Evolutionary conservation across 2,888 invertebrate genomes (phyloP).

Genomic region (Erebia epiphron): DNA sequence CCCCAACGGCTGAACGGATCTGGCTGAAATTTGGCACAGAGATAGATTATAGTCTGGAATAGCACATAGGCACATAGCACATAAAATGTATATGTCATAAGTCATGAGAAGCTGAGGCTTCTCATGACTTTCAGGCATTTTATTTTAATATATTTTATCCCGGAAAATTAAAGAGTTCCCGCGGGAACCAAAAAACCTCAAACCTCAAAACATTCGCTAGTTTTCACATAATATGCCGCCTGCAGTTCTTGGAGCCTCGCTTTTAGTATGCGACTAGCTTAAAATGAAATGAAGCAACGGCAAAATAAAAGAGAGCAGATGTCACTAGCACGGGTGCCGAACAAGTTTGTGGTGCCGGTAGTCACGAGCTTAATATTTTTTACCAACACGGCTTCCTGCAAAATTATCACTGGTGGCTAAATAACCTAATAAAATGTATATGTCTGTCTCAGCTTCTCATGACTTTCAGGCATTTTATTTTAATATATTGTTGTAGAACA

Average conservation of each 20-base stretch:
- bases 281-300: conserved; percentile 51
- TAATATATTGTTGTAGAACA: background rate
- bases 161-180: too few relatives aligned
- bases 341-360: conserved; percentile 40
- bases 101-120: too few relatives aligned
- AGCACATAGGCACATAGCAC: too few relatives aligned
- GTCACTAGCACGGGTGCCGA: conserved; percentile 52
- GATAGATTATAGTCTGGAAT: too few relatives aligned
- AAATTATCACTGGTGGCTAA: conserved; percentile 13
- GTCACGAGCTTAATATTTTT: conserved; percentile 32
- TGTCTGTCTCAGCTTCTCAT: background rate
- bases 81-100: too few relatives aligned
- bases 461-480: background rate
- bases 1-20: too few relatives aligned
- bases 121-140: too few relatives aligned
- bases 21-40: too few relatives aligned
- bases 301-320: conserved; percentile 54
- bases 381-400: background rate
- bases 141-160: too few relatives aligned
- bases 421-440: conserved; percentile 6
- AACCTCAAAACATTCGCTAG: too few relatives aligned
- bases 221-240: background rate
- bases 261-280: background rate
- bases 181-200: too few relatives aligned
- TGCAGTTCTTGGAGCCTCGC: background rate